phyloP scores from a whole-genome alignment of 2,797 vertebrate species.

The Leuciscus waleckii region DNA sequence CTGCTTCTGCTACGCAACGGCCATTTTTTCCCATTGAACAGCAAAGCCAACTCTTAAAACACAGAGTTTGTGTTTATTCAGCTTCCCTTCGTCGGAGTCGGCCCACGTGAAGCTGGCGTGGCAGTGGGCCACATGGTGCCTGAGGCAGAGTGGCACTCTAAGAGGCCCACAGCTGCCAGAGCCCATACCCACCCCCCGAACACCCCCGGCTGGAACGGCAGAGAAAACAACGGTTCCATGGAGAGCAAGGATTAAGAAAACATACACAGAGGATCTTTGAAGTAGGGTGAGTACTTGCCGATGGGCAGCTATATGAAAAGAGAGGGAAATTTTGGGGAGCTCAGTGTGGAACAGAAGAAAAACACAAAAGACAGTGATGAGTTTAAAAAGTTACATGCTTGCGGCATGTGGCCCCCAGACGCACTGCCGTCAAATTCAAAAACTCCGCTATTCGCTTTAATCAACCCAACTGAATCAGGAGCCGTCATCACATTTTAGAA shows the following conservation, averaged over 20 bases:
- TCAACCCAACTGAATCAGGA: conserved; percentile 44
- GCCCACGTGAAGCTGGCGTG: conserved; percentile 69
- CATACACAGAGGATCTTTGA: conserved; percentile 69
- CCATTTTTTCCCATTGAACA: conserved; percentile 61
- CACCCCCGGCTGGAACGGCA: conserved; percentile 58
- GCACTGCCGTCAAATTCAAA: conserved; percentile 21
- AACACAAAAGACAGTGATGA: conserved; percentile 54
- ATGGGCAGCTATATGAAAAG: conserved; percentile 60
- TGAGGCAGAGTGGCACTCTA: conserved; percentile 54
- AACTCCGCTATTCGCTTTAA: conserved; percentile 35
- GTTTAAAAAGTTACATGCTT: conserved; percentile 27
- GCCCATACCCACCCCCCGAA: conserved; percentile 47
- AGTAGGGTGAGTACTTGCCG: conserved; percentile 59
- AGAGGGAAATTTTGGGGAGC: conserved; percentile 63
- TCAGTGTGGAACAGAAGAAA: conserved; percentile 49
- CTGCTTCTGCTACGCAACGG: conserved; percentile 64
- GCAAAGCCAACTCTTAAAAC: conserved; percentile 56
- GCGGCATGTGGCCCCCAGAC: conserved; percentile 51
- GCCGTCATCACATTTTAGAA: conserved; percentile 40
- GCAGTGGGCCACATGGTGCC: conserved; percentile 50
- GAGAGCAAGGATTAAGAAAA: conserved; percentile 70
- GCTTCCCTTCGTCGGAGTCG: conserved; percentile 72
- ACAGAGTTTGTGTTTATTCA: conserved; percentile 75
- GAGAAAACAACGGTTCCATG: conserved; percentile 57
- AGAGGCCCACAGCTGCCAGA: conserved; percentile 50